These are phyloP conservation scores for Nipponia nippon DNA, from an alignment of 2,113 vertebrate species.

Conservation along the genomic window DNA sequence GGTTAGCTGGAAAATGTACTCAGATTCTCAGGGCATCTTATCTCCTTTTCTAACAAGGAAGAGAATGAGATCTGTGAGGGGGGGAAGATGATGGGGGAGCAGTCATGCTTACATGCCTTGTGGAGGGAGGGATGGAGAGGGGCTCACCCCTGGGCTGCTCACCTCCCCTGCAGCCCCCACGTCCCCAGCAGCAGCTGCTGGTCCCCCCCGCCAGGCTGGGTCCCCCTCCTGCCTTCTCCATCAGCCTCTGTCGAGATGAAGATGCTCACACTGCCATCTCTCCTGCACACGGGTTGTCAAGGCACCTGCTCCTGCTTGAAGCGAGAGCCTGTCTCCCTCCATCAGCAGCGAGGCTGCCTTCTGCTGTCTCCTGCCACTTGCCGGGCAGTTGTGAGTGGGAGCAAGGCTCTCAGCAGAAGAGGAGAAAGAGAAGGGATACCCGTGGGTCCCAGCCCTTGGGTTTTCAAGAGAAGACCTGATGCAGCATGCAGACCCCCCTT, in stretches of 20 bases:
- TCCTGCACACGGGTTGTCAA: rapidly evolving
- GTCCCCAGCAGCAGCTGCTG: not conserved
- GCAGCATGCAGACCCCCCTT: not conserved
- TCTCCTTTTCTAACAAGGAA: not conserved
- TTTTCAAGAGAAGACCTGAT: not conserved
- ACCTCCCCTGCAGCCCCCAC: not conserved
- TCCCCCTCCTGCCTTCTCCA: not conserved
- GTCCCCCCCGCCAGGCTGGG: not conserved
- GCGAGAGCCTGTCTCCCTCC: not conserved
- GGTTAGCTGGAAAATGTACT: not conserved
- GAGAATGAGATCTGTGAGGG: not conserved
- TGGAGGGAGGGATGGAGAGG: not conserved
- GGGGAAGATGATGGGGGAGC: not conserved
- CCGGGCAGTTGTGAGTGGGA: not conserved
- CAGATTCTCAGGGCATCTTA: not conserved
- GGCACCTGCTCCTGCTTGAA: not conserved
- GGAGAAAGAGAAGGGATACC: not conserved
- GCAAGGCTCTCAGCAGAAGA: not conserved
- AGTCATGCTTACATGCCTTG: too few species aligned
- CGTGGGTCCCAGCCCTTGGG: not conserved
- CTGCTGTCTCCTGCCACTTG: not conserved
- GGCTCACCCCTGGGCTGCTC: not conserved
- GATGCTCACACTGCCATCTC: not conserved
- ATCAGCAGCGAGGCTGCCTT: not conserved
- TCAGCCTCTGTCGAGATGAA: not conserved